Conservation (phyloP, 1,140 invertebrate species). For the Nymphalis io region DNA sequence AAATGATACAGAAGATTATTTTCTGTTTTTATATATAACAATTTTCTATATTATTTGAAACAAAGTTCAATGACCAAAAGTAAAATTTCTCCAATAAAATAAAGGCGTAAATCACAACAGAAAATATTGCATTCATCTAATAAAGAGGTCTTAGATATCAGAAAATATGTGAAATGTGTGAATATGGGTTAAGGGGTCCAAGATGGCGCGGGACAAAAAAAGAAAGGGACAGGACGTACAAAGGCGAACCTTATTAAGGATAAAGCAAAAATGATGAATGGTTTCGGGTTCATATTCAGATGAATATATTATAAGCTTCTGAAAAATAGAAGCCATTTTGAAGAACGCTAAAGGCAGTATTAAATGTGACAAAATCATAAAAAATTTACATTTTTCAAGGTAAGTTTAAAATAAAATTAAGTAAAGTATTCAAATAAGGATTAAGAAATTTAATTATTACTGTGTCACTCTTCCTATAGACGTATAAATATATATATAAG, state of each 20-base stretch:
- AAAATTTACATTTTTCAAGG: neutral
- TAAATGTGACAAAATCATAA: neutral
- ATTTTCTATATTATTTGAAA: neutral
- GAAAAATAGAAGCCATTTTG: conserved; percentile 27
- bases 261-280: conserved; percentile 44
- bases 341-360: neutral
- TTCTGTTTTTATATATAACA: too few species aligned
- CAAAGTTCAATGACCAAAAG: conserved; percentile 9
- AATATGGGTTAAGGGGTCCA: conserved; percentile 39
- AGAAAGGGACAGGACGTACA: conserved; percentile 40
- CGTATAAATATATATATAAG: too few species aligned
- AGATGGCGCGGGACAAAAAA: conserved; percentile 42
- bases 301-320: conserved; percentile 36
- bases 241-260: conserved; percentile 45
- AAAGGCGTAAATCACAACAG: conserved; percentile 27
- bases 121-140: conserved; percentile 41
- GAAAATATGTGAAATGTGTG: conserved; percentile 41
- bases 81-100: conserved; percentile 15
- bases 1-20: too few species aligned
- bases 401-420: neutral
- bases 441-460: too few species aligned
- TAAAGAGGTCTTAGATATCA: conserved; percentile 38
- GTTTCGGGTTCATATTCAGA: conserved; percentile 40
- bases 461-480: too few species aligned
- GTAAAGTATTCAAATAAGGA: too few species aligned